Conservation (phyloP, 2,797 vertebrate genomes). For the Oceanodroma leucorhoa region DNA sequence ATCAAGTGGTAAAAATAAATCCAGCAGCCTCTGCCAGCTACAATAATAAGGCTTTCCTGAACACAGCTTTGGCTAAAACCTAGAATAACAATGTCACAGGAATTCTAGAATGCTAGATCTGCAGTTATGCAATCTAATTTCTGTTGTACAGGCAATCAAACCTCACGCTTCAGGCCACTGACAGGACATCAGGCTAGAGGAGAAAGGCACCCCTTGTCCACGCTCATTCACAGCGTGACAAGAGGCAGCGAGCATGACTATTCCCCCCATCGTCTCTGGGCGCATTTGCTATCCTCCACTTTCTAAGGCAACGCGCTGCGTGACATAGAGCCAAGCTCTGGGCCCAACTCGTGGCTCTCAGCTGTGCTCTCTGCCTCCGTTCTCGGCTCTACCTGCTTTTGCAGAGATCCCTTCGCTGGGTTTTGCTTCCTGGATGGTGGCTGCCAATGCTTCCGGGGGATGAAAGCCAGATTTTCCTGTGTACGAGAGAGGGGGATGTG, state of each 20-base stretch:
- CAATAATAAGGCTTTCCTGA: conserved; percentile 39
- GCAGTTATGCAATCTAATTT: conserved; percentile 24
- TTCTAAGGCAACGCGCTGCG: background rate
- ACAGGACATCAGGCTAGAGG: background rate
- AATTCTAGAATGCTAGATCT: conserved; percentile 34
- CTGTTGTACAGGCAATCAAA: background rate
- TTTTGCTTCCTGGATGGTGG: conserved; percentile 29
- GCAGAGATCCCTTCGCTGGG: background rate
- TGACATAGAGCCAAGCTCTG: background rate
- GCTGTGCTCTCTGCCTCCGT: background rate
- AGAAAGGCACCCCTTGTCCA: background rate
- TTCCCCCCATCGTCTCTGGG: background rate
- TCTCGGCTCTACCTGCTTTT: conserved; percentile 11
- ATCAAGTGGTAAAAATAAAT: conserved; percentile 37
- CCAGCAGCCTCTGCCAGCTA: background rate
- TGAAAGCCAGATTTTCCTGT: conserved; percentile 32
- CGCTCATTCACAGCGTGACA: background rate
- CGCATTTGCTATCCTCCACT: background rate
- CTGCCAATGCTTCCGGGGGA: conserved; percentile 34
- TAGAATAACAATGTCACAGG: conserved; percentile 26
- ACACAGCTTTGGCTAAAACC: conserved; percentile 17
- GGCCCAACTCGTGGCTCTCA: background rate
- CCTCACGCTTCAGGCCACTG: background rate
- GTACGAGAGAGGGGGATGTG: conserved; percentile 23
- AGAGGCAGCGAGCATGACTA: background rate